Conservation (phyloP, 2,113 vertebrate genomes). For the Rana temporaria region DNA sequence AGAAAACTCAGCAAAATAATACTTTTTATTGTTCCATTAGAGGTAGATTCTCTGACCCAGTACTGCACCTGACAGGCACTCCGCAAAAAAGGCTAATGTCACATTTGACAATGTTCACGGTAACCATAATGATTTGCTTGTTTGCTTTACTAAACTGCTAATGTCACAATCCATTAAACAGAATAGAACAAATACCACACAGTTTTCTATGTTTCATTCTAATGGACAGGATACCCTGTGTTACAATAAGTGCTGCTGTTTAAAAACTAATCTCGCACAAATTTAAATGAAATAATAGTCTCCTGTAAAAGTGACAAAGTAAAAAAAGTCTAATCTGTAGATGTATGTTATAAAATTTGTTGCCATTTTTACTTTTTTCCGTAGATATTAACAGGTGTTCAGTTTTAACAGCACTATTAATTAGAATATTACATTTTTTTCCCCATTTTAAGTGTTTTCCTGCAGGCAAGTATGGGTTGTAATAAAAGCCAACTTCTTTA, state of each 20-base stretch:
- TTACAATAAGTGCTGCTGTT: neutral
- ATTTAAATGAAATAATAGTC: neutral
- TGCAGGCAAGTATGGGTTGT: too few species aligned
- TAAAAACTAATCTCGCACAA: too few species aligned
- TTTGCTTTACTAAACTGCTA: constrained; percentile 46
- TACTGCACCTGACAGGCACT: neutral
- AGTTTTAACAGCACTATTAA: too few species aligned
- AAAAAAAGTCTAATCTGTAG: too few species aligned
- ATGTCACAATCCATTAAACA: constrained; percentile 56
- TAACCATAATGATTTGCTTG: constrained; percentile 41
- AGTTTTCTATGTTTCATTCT: constrained; percentile 22
- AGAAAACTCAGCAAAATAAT: neutral
- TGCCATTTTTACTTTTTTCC: too few species aligned
- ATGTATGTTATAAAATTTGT: too few species aligned
- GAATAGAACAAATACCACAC: constrained; percentile 50
- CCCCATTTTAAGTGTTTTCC: too few species aligned
- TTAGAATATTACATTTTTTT: too few species aligned
- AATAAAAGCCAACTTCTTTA: too few species aligned
- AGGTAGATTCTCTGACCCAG: neutral
- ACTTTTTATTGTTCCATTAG: neutral
- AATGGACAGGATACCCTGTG: constrained; percentile 20
- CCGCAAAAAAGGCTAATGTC: too few species aligned
- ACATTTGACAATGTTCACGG: constrained; percentile 24
- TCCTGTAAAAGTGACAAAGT: too few species aligned
- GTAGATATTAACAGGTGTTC: too few species aligned